These are phyloP conservation scores for Phortica magna DNA, from an alignment of 2,888 invertebrate species.

Conservation along the genomic window DNA sequence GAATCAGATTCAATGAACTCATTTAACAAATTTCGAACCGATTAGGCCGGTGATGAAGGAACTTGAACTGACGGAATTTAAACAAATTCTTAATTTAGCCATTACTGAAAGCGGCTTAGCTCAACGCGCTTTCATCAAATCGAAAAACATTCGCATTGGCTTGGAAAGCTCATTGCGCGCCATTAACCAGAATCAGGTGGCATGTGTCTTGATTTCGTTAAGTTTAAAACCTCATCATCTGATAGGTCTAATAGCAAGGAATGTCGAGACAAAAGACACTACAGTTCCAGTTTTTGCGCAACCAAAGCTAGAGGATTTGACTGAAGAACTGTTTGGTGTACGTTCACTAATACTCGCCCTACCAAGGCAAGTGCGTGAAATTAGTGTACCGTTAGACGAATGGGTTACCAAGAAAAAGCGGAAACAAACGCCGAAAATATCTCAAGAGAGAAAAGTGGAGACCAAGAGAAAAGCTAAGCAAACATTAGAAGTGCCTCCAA, in stretches of 20 bases:
- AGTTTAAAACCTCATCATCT: constrained; percentile 65
- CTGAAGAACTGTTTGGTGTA: constrained; percentile 63
- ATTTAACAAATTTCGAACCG: background rate
- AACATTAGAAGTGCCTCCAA: background rate
- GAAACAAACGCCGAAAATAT: background rate
- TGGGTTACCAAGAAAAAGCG: constrained; percentile 59
- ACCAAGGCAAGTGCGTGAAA: constrained; percentile 48
- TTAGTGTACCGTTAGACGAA: constrained; percentile 49
- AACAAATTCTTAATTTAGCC: constrained; percentile 47
- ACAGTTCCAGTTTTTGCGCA: constrained; percentile 65
- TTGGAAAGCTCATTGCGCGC: constrained; percentile 65
- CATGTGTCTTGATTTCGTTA: constrained; percentile 66
- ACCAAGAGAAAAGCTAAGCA: constrained; percentile 34
- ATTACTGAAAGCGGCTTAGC: constrained; percentile 40
- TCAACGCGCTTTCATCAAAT: constrained; percentile 52
- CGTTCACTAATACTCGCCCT: constrained; percentile 58
- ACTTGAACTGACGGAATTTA: constrained; percentile 53
- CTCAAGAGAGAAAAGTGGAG: background rate
- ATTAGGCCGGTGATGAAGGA: constrained; percentile 61
- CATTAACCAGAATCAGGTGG: constrained; percentile 60
- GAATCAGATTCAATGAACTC: background rate
- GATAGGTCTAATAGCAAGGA: constrained; percentile 62
- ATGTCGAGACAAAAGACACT: constrained; percentile 56
- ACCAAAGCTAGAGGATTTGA: constrained; percentile 64
- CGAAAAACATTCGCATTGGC: constrained; percentile 59